These are phyloP conservation scores for Monoplex corrugatus DNA, from an alignment of 2,888 invertebrate species.

Conservation along the genomic window DNA sequence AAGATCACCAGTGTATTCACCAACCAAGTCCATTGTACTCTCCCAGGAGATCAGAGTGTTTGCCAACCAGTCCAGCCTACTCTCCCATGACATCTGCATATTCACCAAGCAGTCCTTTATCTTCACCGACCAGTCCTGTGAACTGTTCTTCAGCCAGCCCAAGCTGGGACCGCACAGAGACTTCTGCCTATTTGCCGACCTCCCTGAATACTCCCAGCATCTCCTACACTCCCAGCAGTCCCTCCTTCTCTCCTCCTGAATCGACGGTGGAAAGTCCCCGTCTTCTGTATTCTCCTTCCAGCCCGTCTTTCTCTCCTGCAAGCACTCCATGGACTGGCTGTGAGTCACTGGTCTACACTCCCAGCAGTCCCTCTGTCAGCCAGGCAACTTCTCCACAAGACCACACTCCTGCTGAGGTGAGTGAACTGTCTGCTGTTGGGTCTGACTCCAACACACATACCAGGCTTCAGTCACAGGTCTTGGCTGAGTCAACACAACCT, in stretches of 20 bases:
- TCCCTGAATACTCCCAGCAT: neutral
- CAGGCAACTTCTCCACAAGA: conserved; percentile 85
- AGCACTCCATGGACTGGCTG: conserved; percentile 73
- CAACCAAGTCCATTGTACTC: conserved; percentile 81
- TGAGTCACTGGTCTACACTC: conserved; percentile 72
- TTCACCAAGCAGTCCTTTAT: conserved; percentile 84
- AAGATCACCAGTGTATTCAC: conserved; percentile 87
- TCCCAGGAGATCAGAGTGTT: conserved; percentile 80
- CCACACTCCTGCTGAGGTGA: neutral
- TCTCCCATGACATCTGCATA: conserved; percentile 80
- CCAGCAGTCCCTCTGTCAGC: conserved; percentile 70
- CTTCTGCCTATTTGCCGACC: no score
- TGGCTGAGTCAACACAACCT: neutral
- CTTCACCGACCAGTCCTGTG: conserved; percentile 79
- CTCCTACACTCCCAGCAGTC: neutral
- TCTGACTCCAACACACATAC: no score
- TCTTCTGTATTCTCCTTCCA: conserved; percentile 84
- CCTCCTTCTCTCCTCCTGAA: neutral
- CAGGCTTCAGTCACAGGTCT: no score
- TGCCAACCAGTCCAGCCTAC: conserved; percentile 78
- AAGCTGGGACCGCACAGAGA: neutral
- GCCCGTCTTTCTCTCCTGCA: conserved; percentile 74
- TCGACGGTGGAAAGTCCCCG: conserved; percentile 80
- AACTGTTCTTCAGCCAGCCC: conserved; percentile 80
- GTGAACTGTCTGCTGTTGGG: neutral